A percentile compares a stretch with the other conserved stretches of the same genome.
Conservation (phyloP, 2,113 vertebrate species). For the Paramormyrops kingsleyae region DNA sequence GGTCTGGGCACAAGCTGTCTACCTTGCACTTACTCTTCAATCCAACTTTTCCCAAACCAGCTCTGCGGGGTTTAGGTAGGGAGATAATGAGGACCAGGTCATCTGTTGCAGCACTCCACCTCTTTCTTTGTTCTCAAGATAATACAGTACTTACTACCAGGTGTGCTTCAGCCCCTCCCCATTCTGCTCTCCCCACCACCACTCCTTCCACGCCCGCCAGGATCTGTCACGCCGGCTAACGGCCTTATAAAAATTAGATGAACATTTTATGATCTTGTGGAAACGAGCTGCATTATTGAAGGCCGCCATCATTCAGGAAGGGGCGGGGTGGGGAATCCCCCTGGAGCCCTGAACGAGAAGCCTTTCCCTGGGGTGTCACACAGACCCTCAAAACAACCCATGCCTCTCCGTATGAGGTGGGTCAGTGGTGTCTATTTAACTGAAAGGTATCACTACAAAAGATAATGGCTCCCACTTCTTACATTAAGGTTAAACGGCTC, state of each 20-base stretch:
- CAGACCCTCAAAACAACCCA: neutral
- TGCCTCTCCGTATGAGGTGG: slow-evolving; percentile 15
- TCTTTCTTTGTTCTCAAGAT: neutral
- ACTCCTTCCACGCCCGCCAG: slow-evolving; percentile 26
- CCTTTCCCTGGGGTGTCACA: neutral
- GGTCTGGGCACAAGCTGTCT: neutral
- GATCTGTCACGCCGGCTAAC: slow-evolving; percentile 51
- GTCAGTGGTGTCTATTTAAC: slow-evolving; percentile 4
- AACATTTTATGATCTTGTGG: slow-evolving; percentile 67
- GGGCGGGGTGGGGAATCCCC: slow-evolving; percentile 23
- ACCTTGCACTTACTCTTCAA: neutral
- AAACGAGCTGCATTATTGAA: slow-evolving; percentile 72
- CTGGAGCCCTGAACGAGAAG: neutral
- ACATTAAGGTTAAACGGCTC: neutral
- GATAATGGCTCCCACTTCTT: neutral
- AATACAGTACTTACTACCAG: neutral
- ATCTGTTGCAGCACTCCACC: neutral
- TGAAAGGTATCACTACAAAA: neutral
- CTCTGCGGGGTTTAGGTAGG: neutral
- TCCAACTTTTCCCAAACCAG: neutral
- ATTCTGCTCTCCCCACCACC: neutral
- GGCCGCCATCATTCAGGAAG: slow-evolving; percentile 50
- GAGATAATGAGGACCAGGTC: neutral
- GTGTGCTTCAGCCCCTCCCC: neutral
- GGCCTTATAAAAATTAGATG: slow-evolving; percentile 65